Evolutionary conservation across 1,140 invertebrate genomes (phyloP).

Genomic region (Druon quercuslanigerum): DNA sequence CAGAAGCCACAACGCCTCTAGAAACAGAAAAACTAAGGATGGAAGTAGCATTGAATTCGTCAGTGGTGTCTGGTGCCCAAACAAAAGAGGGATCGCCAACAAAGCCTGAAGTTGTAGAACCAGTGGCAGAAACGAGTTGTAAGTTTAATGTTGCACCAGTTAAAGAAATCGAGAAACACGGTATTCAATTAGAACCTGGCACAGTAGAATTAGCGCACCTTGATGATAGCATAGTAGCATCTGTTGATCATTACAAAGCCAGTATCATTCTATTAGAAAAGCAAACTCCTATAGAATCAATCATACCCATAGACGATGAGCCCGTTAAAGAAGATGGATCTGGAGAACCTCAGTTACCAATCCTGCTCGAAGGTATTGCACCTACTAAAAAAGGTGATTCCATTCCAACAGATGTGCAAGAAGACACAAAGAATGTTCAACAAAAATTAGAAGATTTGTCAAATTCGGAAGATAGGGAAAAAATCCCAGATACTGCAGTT

Average conservation of each 20-base stretch:
- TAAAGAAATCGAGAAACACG: constrained; percentile 60
- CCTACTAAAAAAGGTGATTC: constrained; percentile 35
- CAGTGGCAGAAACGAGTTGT: constrained; percentile 65
- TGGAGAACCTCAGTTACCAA: neutral
- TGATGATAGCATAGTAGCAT: constrained; percentile 69
- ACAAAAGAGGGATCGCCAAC: constrained; percentile 45
- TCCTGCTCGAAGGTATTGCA: neutral
- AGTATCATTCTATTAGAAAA: constrained; percentile 58
- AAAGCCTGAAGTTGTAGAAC: constrained; percentile 52
- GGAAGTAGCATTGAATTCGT: neutral
- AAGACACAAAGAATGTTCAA: constrained; percentile 30
- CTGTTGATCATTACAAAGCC: constrained; percentile 55
- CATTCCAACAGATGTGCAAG: neutral
- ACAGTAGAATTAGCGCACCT: constrained; percentile 74
- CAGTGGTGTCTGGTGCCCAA: constrained; percentile 27
- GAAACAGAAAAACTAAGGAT: no score
- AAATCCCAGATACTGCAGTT: no score
- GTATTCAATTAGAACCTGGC: constrained; percentile 67
- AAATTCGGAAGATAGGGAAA: no score
- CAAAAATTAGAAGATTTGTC: no score
- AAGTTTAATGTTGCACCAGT: constrained; percentile 70
- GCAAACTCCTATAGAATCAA: constrained; percentile 32
- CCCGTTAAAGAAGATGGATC: constrained; percentile 3
- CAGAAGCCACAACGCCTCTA: no score
- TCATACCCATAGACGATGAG: constrained; percentile 37